Evolutionary conservation across 1,140 invertebrate genomes (phyloP).

Genomic region (Zaprionus inermis): DNA sequence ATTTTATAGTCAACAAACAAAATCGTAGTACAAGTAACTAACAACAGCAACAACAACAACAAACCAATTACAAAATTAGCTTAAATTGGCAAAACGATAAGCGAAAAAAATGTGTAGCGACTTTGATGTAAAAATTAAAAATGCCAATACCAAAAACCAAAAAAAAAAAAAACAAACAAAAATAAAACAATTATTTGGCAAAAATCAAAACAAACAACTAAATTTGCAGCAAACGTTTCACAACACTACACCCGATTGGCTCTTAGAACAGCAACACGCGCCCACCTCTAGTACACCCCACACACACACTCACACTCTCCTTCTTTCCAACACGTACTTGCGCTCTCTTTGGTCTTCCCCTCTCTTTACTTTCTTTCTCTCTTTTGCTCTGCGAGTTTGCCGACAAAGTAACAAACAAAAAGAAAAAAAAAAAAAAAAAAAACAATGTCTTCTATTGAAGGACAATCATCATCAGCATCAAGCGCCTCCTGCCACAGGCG

Average conservation of each 20-base stretch:
- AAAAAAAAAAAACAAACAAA: conserved; percentile 26
- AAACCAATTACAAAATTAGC: conserved; percentile 34
- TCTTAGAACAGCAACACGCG: conserved; percentile 11
- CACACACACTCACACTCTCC: background rate
- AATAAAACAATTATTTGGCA: conserved; percentile 65
- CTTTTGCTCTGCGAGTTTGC: conserved; percentile 27
- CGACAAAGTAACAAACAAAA: conserved; percentile 42
- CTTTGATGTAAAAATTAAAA: conserved; percentile 58
- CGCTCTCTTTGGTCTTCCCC: conserved; percentile 26
- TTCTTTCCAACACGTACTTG: conserved; percentile 16
- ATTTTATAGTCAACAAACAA: conserved; percentile 64
- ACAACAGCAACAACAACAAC: conserved; percentile 45
- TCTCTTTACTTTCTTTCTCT: conserved; percentile 16
- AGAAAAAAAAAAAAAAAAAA: conserved; percentile 43
- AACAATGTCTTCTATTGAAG: conserved; percentile 71
- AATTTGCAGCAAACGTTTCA: conserved; percentile 35
- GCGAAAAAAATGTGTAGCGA: conserved; percentile 32
- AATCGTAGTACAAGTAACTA: conserved; percentile 69
- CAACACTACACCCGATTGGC: conserved; percentile 53
- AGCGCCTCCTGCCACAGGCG: conserved; percentile 37
- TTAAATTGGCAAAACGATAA: conserved; percentile 46
- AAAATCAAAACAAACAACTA: conserved; percentile 21
- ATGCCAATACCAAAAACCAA: conserved; percentile 46
- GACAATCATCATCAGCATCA: conserved; percentile 73
- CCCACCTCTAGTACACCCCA: conserved; percentile 20